phyloP scores from a whole-genome alignment of 2,113 vertebrate species.

The Trachemys scripta region DNA sequence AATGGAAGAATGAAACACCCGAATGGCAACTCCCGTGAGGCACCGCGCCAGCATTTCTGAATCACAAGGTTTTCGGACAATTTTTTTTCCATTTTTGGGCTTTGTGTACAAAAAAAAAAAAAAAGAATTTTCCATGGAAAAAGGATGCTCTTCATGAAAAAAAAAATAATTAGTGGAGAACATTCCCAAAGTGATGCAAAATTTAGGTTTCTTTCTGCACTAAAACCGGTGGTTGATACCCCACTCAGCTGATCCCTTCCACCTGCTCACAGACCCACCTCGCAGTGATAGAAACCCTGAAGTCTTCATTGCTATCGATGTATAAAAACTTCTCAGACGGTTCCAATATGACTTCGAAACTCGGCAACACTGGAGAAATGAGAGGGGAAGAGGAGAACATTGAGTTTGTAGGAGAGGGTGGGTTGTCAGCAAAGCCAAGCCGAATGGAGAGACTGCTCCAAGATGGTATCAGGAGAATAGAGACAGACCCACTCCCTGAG shows the following conservation, averaged over 20 bases:
- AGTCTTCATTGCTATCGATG: conserved; percentile 65
- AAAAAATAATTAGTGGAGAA: background rate
- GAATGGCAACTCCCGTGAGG: too few relatives aligned
- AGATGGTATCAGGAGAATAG: background rate
- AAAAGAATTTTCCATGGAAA: background rate
- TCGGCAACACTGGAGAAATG: conserved; percentile 74
- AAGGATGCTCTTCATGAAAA: background rate
- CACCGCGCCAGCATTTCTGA: background rate
- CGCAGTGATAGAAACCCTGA: conserved; percentile 80
- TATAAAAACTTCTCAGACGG: conserved; percentile 81
- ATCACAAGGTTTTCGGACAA: background rate
- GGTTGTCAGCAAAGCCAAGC: background rate
- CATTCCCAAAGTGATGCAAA: background rate
- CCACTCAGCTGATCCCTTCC: background rate
- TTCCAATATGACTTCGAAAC: conserved; percentile 85
- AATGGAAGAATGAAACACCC: background rate
- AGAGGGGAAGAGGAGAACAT: background rate
- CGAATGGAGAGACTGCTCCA: background rate
- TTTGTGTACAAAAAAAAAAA: background rate
- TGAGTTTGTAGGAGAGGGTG: background rate
- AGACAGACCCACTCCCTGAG: background rate
- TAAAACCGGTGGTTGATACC: background rate
- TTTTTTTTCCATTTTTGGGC: background rate
- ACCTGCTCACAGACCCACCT: conserved; percentile 55
- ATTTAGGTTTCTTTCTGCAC: background rate